Evolutionary conservation across 2,888 invertebrate genomes (phyloP), one percentile per base, ranked within the genome.

Genomic region (Rhaphigaster nebulosa): DNA sequence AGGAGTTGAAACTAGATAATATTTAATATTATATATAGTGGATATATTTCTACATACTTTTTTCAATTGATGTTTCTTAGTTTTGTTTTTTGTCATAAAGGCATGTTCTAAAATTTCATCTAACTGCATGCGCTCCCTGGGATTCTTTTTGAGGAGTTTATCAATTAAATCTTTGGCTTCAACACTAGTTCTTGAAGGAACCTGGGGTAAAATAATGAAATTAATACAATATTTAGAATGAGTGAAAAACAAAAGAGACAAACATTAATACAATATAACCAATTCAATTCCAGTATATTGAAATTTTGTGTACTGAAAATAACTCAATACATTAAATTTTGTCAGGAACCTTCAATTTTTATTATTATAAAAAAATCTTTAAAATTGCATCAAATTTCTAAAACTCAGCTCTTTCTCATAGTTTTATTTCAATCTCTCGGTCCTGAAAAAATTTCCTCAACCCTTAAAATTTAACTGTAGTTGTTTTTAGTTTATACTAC

Each of bases 121-220:
- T 88, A 98, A 94, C 88, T 95, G 95, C 91, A 98, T 96, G 92
- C 99, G 95, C 92, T 98, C 97, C 90, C 95, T 95, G 0, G 98
- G 98, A 94, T 98, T 97, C 93, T 98, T 98, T 93, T 97, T 96
- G 38, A 99, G 94, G 90, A 99, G 95, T 91, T 95, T 95, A 93
- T 96, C 96, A 91, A 99, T 96, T 90, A 99, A 95, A 94, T 98
- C 97, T 93, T 96, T 96, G 0, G 98, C 98, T 94, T 97, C 97
- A 12, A 95, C 93, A 0, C 98, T 98, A 80, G 99, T 94, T 94
- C 97, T 95, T 76, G 94, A 93, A 0, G 99, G 99, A 93, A 98
- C 95, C 93, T 95, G 94, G 91, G 93, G 92, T 23, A 76, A 76
- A 38, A 56, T 20, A 54, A 54, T 20, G 20, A 54, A 54, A 54